Percentiles rank a stretch among this genome's conserved stretches.
Evolutionary conservation across 1,140 invertebrate species (phyloP).

Genomic region (Hetaerina americana): DNA sequence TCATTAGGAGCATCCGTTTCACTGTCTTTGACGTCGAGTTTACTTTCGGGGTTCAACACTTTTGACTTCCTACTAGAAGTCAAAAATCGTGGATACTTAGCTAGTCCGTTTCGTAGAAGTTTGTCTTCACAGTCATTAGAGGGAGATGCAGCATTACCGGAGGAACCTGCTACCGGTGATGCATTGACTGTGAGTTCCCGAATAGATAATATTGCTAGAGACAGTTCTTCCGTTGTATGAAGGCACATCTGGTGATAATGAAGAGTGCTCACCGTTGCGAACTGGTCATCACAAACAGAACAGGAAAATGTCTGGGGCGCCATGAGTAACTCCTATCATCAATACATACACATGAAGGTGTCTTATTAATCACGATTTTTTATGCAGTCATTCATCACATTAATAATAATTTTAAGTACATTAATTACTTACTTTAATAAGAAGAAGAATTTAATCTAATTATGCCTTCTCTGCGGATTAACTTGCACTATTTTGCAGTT

Average conservation of each 20-base stretch:
- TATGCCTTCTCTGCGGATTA: too few relatives aligned
- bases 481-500: too few relatives aligned
- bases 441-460: too few relatives aligned
- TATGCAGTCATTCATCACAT: too few relatives aligned
- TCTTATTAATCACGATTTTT: too few relatives aligned
- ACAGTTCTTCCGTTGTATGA: slow-evolving; percentile 14
- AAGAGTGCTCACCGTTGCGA: slow-evolving; percentile 1
- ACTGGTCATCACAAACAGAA: slow-evolving; percentile 6
- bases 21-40: neutral
- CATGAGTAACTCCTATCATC: too few relatives aligned
- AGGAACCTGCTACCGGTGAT: neutral
- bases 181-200: slow-evolving; percentile 3
- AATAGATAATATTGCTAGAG: slow-evolving; percentile 9
- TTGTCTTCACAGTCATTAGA: neutral
- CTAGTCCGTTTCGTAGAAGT: neutral
- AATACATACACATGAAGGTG: too few relatives aligned
- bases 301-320: slow-evolving; percentile 4
- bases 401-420: too few relatives aligned
- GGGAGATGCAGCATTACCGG: neutral
- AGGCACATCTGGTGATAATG: slow-evolving; percentile 14
- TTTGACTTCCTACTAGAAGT: neutral
- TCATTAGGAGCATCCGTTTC: neutral
- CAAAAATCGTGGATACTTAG: slow-evolving; percentile 8
- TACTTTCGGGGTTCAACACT: neutral
- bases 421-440: too few relatives aligned